Evolutionary conservation across 2,797 vertebrate species (phyloP).

Genomic region (Cirrhinus molitorella): DNA sequence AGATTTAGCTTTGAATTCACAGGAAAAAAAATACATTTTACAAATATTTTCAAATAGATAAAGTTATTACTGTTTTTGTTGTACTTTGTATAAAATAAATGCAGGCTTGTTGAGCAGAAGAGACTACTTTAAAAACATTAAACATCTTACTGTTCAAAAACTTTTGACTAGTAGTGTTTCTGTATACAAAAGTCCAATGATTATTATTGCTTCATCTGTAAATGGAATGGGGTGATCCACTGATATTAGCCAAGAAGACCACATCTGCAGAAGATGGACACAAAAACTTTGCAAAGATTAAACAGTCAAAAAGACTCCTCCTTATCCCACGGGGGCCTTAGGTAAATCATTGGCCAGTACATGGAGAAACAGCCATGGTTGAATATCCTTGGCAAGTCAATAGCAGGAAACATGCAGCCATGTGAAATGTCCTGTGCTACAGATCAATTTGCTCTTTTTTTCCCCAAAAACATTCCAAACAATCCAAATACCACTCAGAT

Average conservation of each 20-base stretch:
- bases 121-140: too few species aligned
- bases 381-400: slow-evolving; percentile 25
- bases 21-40: too few species aligned
- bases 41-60: too few species aligned
- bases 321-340: slow-evolving; percentile 36
- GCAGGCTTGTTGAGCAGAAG: too few species aligned
- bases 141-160: too few species aligned
- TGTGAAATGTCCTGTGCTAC: slow-evolving; percentile 28
- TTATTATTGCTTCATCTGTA: not conserved
- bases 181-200: not conserved
- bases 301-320: slow-evolving; percentile 41
- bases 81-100: too few species aligned
- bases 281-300: slow-evolving; percentile 24
- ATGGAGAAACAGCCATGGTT: slow-evolving; percentile 34
- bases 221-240: slow-evolving; percentile 2
- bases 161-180: not conserved
- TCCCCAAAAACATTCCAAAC: not conserved
- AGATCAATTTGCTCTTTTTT: slow-evolving; percentile 12
- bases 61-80: too few species aligned
- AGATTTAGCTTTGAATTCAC: too few species aligned
- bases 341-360: slow-evolving; percentile 47
- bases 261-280: slow-evolving; percentile 39
- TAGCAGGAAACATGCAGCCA: slow-evolving; percentile 28
- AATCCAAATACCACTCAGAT: not conserved
- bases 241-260: slow-evolving; percentile 31